Evolutionary conservation across 2,888 invertebrate genomes (phyloP), one percentile per base, ranked within the genome.

Genomic region (Conistra vaccinii): DNA sequence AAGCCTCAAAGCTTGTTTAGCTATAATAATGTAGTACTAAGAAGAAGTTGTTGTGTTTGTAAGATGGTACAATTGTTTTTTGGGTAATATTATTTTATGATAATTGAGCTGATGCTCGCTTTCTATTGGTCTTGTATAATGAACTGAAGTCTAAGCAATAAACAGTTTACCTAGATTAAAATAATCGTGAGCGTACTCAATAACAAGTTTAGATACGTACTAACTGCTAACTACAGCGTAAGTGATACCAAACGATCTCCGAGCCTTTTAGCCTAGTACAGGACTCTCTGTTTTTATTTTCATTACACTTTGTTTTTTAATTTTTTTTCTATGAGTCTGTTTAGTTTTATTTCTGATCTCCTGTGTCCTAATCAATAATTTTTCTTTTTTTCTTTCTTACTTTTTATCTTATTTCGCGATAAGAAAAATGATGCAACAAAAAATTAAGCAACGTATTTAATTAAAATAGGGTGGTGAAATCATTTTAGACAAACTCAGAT

Each of bases 1-100:
- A 20, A 7, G 7, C 26, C 20, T 42, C 6, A 63, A 63, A 60
- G 62, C 73, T 73, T 66, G 3, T 71, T 79, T n/a, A 39, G 39
- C 39, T 39, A 55, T 65, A 53, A 48, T 65, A n/a, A n/a, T 55
- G 39, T 51, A 51, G 17, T 73, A 72, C 26, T 53, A 4, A 42
- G 39, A 42, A 51, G 23, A 51, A 32, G 23, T 23, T 26, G 48
- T 51, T 67, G 10, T 58, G 10, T 61, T 61, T 61, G 9, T 4
- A 32, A 63, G 17, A 63, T 23, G 53, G 32, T 39, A 62, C 23
- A n/a, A 57, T 57, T 72, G 66, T 51, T 51, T 61, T 60, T 39
- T 32, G 32, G 5, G 5, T 73, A 32, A 60, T 45, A 17, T 53
- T 45, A 17, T 74, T 26, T 51, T 29, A 66, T 70, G 48, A 20